Evolutionary conservation across 2,113 vertebrate species (phyloP).

Genomic region (Tympanuchus pallidicinctus): DNA sequence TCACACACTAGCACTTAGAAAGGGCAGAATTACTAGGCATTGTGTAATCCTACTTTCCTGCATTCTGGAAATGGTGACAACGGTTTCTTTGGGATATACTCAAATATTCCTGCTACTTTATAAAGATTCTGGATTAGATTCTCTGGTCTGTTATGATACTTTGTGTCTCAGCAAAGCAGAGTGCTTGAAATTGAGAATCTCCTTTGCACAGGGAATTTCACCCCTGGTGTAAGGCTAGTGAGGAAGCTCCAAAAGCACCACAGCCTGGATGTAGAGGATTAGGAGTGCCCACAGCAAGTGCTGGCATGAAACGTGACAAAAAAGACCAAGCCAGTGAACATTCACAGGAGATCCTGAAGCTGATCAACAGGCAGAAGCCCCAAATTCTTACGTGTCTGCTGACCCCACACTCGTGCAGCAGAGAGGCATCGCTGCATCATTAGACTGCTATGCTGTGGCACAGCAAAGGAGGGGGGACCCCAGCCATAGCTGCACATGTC

Average conservation of each 20-base stretch:
- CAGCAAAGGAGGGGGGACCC: fast-evolving
- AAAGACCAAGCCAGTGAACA: not conserved
- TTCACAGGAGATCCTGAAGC: not conserved
- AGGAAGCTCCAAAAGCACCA: not conserved
- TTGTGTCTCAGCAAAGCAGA: constrained; percentile 1
- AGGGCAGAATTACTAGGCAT: not conserved
- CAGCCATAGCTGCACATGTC: fast-evolving
- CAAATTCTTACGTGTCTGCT: fast-evolving
- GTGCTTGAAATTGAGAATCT: not conserved
- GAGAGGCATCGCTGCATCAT: fast-evolving
- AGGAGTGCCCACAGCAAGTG: not conserved
- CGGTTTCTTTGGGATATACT: not conserved
- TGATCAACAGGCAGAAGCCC: fast-evolving
- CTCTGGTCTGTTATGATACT: constrained; percentile 16
- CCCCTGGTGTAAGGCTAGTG: not conserved
- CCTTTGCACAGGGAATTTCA: not conserved
- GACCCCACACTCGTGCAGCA: fast-evolving
- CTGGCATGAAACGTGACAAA: not conserved
- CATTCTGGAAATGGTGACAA: not conserved
- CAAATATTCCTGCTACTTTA: constrained; percentile 32
- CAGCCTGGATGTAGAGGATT: not conserved
- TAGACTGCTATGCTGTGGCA: not conserved
- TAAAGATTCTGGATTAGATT: not conserved
- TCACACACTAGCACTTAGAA: not conserved
- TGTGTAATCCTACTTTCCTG: not conserved